A percentile compares a stretch with the other conserved stretches of the same genome.
These are phyloP conservation scores for Nomada fucata DNA, from an alignment of 2,888 invertebrate species.

Conservation along the genomic window DNA sequence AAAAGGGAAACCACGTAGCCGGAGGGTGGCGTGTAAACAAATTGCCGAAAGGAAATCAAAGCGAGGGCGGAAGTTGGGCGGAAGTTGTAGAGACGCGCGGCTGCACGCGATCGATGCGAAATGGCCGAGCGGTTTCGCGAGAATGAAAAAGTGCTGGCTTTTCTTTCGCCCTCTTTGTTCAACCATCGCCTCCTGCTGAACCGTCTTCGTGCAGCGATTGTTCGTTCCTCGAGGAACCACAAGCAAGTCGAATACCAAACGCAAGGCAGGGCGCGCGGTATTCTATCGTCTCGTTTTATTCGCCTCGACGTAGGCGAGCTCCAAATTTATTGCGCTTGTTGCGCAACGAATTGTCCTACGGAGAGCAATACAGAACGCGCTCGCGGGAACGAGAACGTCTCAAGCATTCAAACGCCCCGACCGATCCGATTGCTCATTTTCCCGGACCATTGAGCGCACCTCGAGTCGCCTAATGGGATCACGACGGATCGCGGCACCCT, in stretches of 20 bases:
- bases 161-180: not conserved
- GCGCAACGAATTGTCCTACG: too few species aligned
- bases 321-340: too few species aligned
- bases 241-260: too few species aligned
- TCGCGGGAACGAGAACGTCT: too few species aligned
- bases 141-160: slow-evolving; percentile 7
- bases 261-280: too few species aligned
- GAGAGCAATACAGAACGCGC: too few species aligned
- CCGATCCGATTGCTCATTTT: too few species aligned
- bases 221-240: too few species aligned
- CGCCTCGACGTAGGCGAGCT: too few species aligned
- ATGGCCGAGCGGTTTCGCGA: not conserved
- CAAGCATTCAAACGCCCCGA: not conserved
- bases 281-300: too few species aligned
- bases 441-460: not conserved
- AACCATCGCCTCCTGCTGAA: not conserved
- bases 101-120: slow-evolving; percentile 43
- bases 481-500: not conserved
- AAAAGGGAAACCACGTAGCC: slow-evolving; percentile 4
- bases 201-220: not conserved
- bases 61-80: slow-evolving; percentile 27
- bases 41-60: slow-evolving; percentile 25
- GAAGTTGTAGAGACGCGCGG: slow-evolving; percentile 5
- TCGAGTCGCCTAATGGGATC: not conserved
- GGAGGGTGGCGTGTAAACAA: slow-evolving; percentile 45